A percentile compares a stretch with the other conserved stretches of the same genome.
These are phyloP conservation scores for Rhimphoctona megacephalus DNA, from an alignment of 2,888 invertebrate species.

Conservation along the genomic window DNA sequence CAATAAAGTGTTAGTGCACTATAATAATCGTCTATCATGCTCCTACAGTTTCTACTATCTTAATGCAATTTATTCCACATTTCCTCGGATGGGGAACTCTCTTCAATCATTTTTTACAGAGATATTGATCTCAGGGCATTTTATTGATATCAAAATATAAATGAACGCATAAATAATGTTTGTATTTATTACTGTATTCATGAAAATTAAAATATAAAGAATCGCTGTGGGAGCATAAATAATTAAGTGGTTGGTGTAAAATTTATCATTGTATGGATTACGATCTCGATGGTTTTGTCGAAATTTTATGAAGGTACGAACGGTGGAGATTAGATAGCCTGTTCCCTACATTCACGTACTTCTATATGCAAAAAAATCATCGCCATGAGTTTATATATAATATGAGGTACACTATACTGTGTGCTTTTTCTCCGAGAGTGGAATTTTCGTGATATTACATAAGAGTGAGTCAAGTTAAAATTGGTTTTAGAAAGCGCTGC, in stretches of 20 bases:
- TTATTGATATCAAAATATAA: no score
- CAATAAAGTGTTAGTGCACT: not conserved
- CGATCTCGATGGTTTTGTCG: slow-evolving; percentile 33
- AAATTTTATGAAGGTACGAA: slow-evolving; percentile 15
- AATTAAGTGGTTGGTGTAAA: not conserved
- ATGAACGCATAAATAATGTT: not conserved
- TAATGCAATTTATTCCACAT: not conserved
- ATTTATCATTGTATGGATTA: not conserved
- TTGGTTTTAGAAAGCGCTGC: slow-evolving; percentile 57
- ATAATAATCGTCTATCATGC: not conserved
- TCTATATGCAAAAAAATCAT: slow-evolving; percentile 7
- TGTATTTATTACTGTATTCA: not conserved
- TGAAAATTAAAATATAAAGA: not conserved
- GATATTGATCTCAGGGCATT: not conserved
- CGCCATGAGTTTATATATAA: not conserved
- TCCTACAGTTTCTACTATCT: not conserved
- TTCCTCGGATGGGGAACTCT: not conserved
- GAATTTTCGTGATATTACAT: slow-evolving; percentile 46
- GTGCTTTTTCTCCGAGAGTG: slow-evolving; percentile 29
- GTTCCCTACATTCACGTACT: not conserved
- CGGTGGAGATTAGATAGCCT: not conserved
- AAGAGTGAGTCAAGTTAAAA: slow-evolving; percentile 45
- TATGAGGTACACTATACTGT: not conserved
- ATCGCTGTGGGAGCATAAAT: slow-evolving; percentile 16
- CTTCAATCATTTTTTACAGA: not conserved